Conservation (phyloP, 2,888 invertebrate genomes). For the Synanthedon vespiformis region DNA sequence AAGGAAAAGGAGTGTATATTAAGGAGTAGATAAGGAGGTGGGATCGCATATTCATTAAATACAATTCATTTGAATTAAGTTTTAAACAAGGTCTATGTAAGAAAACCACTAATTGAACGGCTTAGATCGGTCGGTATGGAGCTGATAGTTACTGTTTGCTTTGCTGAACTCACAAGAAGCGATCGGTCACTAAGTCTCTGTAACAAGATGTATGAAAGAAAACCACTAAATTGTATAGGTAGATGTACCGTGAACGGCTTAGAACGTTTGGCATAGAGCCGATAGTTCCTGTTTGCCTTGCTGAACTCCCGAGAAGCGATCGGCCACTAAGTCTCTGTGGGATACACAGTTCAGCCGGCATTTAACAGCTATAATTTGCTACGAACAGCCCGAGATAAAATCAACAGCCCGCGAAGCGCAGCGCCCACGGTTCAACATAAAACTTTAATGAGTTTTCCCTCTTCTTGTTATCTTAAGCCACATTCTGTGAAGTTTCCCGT, state of each 20-base stretch:
- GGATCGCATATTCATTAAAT: no score
- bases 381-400: constrained; percentile 32
- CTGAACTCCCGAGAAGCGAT: not conserved
- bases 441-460: constrained; percentile 63
- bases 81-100: no score
- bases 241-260: not conserved
- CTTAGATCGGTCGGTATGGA: not conserved
- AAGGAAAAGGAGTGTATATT: no score
- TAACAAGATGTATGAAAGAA: no score
- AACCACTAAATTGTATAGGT: no score
- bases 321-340: not conserved
- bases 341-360: constrained; percentile 7
- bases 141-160: constrained; percentile 4
- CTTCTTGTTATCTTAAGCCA: constrained; percentile 53
- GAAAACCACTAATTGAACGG: no score
- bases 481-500: constrained; percentile 40
- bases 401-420: constrained; percentile 28
- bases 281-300: constrained; percentile 5
- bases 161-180: not conserved
- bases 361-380: constrained; percentile 29
- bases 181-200: not conserved
- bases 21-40: no score
- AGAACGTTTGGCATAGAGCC: not conserved
- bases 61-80: no score
- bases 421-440: constrained; percentile 37